phyloP scores from a whole-genome alignment of 2,888 invertebrate genomes.

The Pherbina coryleti region DNA sequence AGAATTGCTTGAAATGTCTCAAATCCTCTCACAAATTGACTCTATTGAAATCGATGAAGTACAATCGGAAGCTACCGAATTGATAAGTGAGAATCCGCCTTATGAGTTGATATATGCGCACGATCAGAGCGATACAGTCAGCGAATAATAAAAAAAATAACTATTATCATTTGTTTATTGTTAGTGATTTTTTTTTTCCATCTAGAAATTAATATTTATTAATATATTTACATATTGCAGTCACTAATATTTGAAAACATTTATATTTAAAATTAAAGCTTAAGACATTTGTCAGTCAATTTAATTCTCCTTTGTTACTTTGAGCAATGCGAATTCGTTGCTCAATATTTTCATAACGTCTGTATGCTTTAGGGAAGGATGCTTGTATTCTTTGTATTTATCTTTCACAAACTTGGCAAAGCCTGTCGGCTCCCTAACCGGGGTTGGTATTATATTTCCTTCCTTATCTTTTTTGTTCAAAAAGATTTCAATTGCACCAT shows the following conservation, averaged over 20 bases:
- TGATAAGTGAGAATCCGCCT: background rate
- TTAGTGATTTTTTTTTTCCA: background rate
- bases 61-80: background rate
- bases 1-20: conserved; percentile 40
- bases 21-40: conserved; percentile 46
- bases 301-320: conserved; percentile 48
- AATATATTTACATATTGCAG: background rate
- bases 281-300: background rate
- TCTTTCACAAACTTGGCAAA: conserved; percentile 69
- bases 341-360: conserved; percentile 68
- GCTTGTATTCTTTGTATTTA: conserved; percentile 63
- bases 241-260: background rate
- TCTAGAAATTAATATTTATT: background rate
- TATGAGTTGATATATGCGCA: background rate
- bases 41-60: conserved; percentile 22
- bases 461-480: conserved; percentile 67
- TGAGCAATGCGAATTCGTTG: conserved; percentile 60
- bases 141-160: background rate
- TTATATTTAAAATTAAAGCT: background rate
- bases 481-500: conserved; percentile 62
- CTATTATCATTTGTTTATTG: background rate
- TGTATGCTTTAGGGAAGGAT: conserved; percentile 60
- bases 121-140: background rate
- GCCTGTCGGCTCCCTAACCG: conserved; percentile 63
- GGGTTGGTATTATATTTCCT: conserved; percentile 62